Evolutionary conservation across 2,888 invertebrate species (phyloP).

Genomic region (Pandemis corylana): DNA sequence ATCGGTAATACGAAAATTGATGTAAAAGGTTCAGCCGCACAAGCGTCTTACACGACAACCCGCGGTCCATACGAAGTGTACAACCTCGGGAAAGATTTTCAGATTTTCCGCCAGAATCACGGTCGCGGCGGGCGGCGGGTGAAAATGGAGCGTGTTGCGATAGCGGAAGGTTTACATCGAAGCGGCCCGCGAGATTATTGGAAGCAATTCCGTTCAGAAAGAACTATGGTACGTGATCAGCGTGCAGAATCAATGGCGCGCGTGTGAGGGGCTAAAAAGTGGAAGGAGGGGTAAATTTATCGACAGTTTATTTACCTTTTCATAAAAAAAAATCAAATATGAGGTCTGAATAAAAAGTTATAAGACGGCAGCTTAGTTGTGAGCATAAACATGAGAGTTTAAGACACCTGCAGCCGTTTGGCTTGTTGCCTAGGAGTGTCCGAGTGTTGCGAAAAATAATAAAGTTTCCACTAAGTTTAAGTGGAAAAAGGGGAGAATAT

Average conservation of each 20-base stretch:
- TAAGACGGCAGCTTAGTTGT: neutral
- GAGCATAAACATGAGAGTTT: slow-evolving; percentile 24
- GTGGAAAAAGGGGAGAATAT: slow-evolving; percentile 3
- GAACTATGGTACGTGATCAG: slow-evolving; percentile 79
- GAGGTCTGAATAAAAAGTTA: slow-evolving; percentile 24
- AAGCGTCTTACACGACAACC: slow-evolving; percentile 59
- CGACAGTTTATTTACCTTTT: slow-evolving; percentile 71
- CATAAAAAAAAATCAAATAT: slow-evolving; percentile 45
- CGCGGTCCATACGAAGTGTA: slow-evolving; percentile 74
- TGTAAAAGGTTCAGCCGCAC: slow-evolving; percentile 76
- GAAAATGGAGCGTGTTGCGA: slow-evolving; percentile 73
- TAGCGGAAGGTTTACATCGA: slow-evolving; percentile 76
- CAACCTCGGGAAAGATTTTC: slow-evolving; percentile 67
- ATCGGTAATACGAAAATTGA: slow-evolving; percentile 84
- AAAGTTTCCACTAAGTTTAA: slow-evolving; percentile 21
- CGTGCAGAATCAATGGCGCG: slow-evolving; percentile 55
- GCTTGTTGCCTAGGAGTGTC: slow-evolving; percentile 28
- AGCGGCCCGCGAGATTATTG: slow-evolving; percentile 71
- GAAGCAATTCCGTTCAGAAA: slow-evolving; percentile 82
- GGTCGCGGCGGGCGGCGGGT: slow-evolving; percentile 56
- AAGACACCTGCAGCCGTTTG: slow-evolving; percentile 28
- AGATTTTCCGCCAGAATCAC: slow-evolving; percentile 75
- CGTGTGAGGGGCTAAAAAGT: slow-evolving; percentile 60
- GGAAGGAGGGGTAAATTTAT: slow-evolving; percentile 57
- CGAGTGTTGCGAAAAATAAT: slow-evolving; percentile 15